A percentile compares a stretch with the other conserved stretches of the same genome.
Evolutionary conservation across 2,797 vertebrate genomes (phyloP).

Genomic region (Setipinna tenuifilis): DNA sequence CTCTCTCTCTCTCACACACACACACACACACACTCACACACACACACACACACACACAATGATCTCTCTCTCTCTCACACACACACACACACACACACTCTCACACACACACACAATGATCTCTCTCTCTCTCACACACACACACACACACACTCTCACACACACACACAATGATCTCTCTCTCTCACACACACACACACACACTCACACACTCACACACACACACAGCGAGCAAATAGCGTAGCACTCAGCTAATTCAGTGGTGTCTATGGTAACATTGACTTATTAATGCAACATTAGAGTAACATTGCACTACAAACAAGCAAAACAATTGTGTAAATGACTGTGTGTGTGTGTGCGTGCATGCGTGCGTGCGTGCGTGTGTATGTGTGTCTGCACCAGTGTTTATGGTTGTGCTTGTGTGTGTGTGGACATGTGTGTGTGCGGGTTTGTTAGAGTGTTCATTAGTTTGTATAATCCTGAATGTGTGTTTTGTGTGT

Average conservation of each 20-base stretch:
- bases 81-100: slow-evolving; percentile 13
- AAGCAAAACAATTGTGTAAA: background rate
- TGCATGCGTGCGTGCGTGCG: too few relatives aligned
- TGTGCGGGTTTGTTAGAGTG: background rate
- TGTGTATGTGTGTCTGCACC: background rate
- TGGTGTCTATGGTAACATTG: background rate
- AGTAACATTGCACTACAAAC: too few relatives aligned
- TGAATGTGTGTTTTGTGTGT: background rate
- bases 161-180: slow-evolving; percentile 1
- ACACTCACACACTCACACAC: slow-evolving; percentile 16
- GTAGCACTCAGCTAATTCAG: background rate
- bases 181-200: background rate
- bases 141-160: background rate
- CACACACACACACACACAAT: background rate
- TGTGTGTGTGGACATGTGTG: background rate
- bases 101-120: background rate
- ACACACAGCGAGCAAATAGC: background rate
- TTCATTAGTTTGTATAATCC: background rate
- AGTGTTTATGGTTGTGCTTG: background rate
- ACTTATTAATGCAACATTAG: too few relatives aligned
- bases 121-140: slow-evolving; percentile 21
- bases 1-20: background rate
- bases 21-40: background rate
- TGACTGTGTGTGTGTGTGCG: background rate
- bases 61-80: too few relatives aligned